A percentile compares a stretch with the other conserved stretches of the same genome.
Conservation (phyloP, 2,113 vertebrate genomes). For the Miniopterus natalensis region DNA sequence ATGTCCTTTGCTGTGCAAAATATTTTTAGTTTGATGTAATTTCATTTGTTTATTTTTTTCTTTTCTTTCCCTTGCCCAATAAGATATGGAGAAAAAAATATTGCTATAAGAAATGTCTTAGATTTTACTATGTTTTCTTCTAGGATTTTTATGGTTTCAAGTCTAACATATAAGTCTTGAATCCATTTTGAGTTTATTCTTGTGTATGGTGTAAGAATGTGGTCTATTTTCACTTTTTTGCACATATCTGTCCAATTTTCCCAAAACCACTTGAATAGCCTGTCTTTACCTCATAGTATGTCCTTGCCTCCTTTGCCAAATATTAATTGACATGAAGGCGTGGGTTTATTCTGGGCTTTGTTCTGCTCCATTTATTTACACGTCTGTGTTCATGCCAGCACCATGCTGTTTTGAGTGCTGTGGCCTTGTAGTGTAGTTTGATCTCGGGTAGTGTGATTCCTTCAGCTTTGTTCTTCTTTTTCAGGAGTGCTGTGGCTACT, state of each 20-base stretch:
- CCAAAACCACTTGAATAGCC: not conserved
- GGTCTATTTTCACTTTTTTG: not conserved
- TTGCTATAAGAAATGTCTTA: not conserved
- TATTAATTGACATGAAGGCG: not conserved
- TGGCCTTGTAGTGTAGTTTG: not conserved
- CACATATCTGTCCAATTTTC: not conserved
- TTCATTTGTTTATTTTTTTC: not conserved
- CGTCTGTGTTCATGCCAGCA: not conserved
- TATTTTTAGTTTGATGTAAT: not conserved
- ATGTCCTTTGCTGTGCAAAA: not conserved
- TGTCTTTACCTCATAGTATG: not conserved
- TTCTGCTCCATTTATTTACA: not conserved
- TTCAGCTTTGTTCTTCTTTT: not conserved
- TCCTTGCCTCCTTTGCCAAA: not conserved
- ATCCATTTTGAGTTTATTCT: not conserved
- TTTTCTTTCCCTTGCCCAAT: not conserved
- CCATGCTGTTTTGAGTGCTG: not conserved
- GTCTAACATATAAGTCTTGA: not conserved
- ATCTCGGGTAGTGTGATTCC: not conserved
- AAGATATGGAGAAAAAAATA: not conserved
- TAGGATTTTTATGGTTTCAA: not conserved
- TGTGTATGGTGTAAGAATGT: not conserved
- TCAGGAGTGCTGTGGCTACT: not conserved
- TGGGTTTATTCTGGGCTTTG: not conserved
- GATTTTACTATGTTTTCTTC: not conserved